A percentile compares a stretch with the other conserved stretches of the same genome.
Conservation (phyloP, 2,797 vertebrate genomes). For the Garrulus glandarius region DNA sequence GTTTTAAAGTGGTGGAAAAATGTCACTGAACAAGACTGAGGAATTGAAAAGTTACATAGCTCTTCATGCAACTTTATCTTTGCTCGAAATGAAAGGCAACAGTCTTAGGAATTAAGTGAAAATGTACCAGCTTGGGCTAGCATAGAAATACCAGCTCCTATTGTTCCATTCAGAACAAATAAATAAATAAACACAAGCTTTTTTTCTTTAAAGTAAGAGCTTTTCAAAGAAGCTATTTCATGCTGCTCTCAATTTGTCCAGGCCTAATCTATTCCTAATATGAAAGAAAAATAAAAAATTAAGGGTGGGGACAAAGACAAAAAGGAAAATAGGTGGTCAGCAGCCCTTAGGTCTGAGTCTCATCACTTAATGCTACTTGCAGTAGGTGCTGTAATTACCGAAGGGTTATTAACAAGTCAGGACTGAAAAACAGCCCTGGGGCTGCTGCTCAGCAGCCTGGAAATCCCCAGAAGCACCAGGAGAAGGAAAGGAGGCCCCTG, state of each 20-base stretch:
- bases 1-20: not conserved
- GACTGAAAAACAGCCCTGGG: not conserved
- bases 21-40: not conserved
- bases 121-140: not conserved
- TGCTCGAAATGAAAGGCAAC: not conserved
- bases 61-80: not conserved
- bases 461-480: not conserved
- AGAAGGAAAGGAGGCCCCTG: not conserved
- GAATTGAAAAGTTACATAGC: not conserved
- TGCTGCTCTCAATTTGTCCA: not conserved
- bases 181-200: not conserved
- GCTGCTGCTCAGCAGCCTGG: not conserved
- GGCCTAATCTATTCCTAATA: not conserved
- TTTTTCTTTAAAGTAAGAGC: not conserved
- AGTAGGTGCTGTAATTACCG: not conserved
- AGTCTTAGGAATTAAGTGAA: not conserved
- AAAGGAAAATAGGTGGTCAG: not conserved
- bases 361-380: not conserved
- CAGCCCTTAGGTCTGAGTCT: not conserved
- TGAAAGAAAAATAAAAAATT: not conserved
- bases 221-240: not conserved
- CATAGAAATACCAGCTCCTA: not conserved
- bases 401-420: not conserved
- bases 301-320: not conserved
- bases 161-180: not conserved